Evolutionary conservation across 1,140 invertebrate genomes (phyloP).

Genomic region (Thrips palmi): DNA sequence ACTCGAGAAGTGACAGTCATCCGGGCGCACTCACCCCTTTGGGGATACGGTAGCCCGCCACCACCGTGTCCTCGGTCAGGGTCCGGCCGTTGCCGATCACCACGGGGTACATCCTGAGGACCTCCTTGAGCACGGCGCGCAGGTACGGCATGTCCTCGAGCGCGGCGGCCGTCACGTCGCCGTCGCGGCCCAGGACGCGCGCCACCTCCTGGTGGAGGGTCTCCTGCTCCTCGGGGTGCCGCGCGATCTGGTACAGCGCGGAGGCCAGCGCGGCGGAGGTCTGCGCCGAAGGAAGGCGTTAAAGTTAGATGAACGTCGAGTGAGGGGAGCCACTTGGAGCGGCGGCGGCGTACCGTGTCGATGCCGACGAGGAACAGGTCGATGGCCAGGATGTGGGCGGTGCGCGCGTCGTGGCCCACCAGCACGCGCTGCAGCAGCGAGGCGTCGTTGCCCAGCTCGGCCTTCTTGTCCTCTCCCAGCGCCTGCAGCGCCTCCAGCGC

Average conservation of each 20-base stretch:
- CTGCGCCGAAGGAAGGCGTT: conserved; percentile 28
- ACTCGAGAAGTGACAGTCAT: not conserved
- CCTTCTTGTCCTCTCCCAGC: conserved; percentile 22
- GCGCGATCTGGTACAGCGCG: conserved; percentile 59
- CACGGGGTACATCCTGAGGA: conserved; percentile 58
- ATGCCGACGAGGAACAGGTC: conserved; percentile 76
- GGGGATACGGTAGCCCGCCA: conserved; percentile 67
- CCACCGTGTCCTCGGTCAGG: conserved; percentile 53
- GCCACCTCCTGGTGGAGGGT: conserved; percentile 50
- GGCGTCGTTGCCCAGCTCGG: conserved; percentile 27
- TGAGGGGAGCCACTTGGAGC: not conserved
- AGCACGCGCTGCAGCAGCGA: conserved; percentile 44
- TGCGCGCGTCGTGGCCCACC: conserved; percentile 34
- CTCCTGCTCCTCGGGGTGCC: conserved; percentile 52
- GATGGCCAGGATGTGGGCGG: conserved; percentile 55
- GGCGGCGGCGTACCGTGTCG: conserved; percentile 42
- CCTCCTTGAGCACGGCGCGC: conserved; percentile 78
- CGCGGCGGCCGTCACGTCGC: conserved; percentile 36
- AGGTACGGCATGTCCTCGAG: conserved; percentile 58
- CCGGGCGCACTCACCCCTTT: conserved; percentile 49
- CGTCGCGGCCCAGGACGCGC: conserved; percentile 33
- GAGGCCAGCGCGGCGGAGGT: conserved; percentile 62
- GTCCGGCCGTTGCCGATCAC: conserved; percentile 72
- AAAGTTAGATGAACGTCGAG: conserved; percentile 5
- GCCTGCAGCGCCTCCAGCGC: conserved; percentile 26